These are phyloP conservation scores for Eumaeus atala DNA, from an alignment of 1,140 invertebrate species.

Conservation along the genomic window DNA sequence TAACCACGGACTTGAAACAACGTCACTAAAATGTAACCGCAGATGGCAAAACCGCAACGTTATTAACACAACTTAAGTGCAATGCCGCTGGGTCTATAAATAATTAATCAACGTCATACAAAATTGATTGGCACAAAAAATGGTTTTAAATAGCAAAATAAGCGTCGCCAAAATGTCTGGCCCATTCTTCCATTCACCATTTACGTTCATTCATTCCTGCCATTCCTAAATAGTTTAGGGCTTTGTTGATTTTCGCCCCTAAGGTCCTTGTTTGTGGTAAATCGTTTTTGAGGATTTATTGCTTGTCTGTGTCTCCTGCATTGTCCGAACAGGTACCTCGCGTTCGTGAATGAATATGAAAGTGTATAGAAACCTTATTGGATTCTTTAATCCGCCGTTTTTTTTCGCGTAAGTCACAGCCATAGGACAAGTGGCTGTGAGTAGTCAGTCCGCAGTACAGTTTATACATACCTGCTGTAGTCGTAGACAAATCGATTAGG, in stretches of 20 bases:
- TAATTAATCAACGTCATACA: constrained; percentile 1
- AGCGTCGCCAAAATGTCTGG: constrained; percentile 12
- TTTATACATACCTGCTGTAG: no score
- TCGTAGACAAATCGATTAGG: no score
- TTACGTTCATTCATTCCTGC: background rate
- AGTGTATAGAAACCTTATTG: no score
- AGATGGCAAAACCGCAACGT: no score
- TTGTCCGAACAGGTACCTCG: no score
- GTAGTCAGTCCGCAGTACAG: no score
- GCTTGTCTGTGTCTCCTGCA: background rate
- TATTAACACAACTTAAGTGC: background rate
- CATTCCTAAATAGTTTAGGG: constrained; percentile 11
- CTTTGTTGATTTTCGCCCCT: constrained; percentile 3
- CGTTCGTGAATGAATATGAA: no score
- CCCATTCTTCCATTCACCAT: constrained; percentile 4
- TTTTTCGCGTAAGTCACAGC: no score
- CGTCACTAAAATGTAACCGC: no score
- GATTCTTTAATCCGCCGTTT: no score
- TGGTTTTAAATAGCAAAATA: constrained; percentile 8
- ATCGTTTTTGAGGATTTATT: constrained; percentile 10
- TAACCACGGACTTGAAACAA: no score
- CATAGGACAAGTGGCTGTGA: no score
- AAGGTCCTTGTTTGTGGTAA: constrained; percentile 13
- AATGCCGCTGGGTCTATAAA: background rate
- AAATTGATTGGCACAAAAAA: constrained; percentile 6